Percentiles rank a stretch among this genome's conserved stretches.
Evolutionary conservation across 2,888 invertebrate genomes (phyloP).

Genomic region (Apomyelois bistriatella): DNA sequence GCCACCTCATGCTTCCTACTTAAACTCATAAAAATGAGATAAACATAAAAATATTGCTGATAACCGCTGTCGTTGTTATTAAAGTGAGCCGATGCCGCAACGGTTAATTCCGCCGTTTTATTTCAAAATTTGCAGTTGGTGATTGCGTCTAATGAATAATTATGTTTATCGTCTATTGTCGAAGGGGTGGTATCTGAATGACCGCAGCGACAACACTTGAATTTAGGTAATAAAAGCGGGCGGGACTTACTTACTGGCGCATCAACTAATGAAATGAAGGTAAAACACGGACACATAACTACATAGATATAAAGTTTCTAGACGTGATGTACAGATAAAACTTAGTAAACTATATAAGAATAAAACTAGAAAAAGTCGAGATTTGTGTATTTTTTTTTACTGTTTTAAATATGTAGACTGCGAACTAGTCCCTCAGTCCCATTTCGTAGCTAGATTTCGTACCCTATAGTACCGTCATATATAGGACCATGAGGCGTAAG

Average conservation of each 20-base stretch:
- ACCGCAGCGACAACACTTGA: constrained; percentile 25
- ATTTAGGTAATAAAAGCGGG: constrained; percentile 37
- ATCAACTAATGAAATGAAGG: constrained; percentile 48
- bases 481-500: too few species aligned
- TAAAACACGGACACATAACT: constrained; percentile 37
- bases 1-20: constrained; percentile 70
- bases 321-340: not conserved
- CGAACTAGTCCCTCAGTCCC: too few species aligned
- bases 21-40: constrained; percentile 72
- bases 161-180: constrained; percentile 15
- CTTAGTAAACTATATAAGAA: too few species aligned
- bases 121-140: constrained; percentile 26
- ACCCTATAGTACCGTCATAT: too few species aligned
- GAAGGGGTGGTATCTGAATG: constrained; percentile 16
- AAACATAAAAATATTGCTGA: constrained; percentile 70
- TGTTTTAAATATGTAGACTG: too few species aligned
- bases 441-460: too few species aligned
- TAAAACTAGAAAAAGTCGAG: too few species aligned
- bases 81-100: constrained; percentile 43
- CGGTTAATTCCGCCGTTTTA: constrained; percentile 37
- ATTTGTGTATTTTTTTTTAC: too few species aligned
- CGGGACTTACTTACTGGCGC: constrained; percentile 29
- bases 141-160: constrained; percentile 28
- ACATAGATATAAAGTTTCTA: constrained; percentile 24
- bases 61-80: constrained; percentile 59